Conservation (phyloP, 2,113 vertebrate genomes). For the Antigone vipio region DNA sequence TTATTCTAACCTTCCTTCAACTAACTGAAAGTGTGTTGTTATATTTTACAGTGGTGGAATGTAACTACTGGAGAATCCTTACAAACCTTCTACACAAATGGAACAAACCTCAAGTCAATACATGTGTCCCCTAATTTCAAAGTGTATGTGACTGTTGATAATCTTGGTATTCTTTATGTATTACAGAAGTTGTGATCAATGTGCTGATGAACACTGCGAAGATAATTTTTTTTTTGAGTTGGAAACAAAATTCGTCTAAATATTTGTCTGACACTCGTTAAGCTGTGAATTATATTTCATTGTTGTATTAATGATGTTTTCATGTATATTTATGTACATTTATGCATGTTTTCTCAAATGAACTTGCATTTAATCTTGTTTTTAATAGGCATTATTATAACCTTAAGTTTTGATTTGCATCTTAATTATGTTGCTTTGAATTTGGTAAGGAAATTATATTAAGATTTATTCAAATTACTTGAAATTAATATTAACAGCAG, state of each 20-base stretch:
- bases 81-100: conserved; percentile 93
- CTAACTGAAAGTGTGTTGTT: neutral
- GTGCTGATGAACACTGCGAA: neutral
- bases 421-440: conserved; percentile 20
- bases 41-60: conserved; percentile 89
- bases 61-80: conserved; percentile 83
- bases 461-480: conserved; percentile 42
- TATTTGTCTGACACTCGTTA: conserved; percentile 8
- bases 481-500: neutral
- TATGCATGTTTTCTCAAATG: conserved; percentile 8
- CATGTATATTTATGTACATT: conserved; percentile 32
- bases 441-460: conserved; percentile 24
- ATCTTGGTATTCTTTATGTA: conserved; percentile 92
- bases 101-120: conserved; percentile 88
- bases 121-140: conserved; percentile 87
- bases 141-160: conserved; percentile 92
- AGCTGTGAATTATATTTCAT: conserved; percentile 68
- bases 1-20: neutral
- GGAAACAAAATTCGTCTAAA: conserved; percentile 1
- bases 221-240: neutral
- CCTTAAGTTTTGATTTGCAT: conserved; percentile 33
- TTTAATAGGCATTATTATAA: conserved; percentile 33
- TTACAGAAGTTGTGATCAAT: conserved; percentile 78
- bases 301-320: conserved; percentile 32
- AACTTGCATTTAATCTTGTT: conserved; percentile 50